Evolutionary conservation across 2,888 invertebrate species (phyloP).

Genomic region (Hymenopus coronatus): DNA sequence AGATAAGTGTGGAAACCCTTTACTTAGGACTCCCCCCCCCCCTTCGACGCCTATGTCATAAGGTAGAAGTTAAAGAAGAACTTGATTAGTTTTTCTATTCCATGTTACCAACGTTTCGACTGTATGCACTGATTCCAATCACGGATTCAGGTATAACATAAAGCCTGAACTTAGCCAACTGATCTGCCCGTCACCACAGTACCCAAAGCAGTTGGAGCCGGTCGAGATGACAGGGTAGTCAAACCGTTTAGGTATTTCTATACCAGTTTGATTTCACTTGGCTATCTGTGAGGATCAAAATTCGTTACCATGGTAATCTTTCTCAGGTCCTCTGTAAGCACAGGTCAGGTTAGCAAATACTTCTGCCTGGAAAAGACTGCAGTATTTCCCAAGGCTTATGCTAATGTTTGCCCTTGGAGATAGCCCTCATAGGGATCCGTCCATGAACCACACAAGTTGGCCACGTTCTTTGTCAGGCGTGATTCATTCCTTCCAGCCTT

Average conservation of each 20-base stretch:
- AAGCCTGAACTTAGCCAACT: not conserved
- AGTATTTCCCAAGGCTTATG: not conserved
- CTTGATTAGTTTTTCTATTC: too few relatives aligned
- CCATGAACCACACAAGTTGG: not conserved
- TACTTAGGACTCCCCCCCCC: too few relatives aligned
- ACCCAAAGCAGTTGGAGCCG: not conserved
- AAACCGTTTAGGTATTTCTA: too few relatives aligned
- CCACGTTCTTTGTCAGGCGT: not conserved
- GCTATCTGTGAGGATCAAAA: not conserved
- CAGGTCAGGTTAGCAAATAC: not conserved
- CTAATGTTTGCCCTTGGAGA: not conserved
- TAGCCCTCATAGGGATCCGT: not conserved
- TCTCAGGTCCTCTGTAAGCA: not conserved
- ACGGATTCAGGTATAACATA: not conserved
- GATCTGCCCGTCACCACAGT: not conserved
- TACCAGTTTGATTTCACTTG: not conserved
- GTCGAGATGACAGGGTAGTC: not conserved
- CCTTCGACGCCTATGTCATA: too few relatives aligned
- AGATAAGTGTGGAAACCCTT: too few relatives aligned
- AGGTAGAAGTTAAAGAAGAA: too few relatives aligned
- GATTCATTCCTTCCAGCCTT: not conserved
- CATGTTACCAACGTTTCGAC: too few relatives aligned
- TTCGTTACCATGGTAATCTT: not conserved
- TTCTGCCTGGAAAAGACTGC: not conserved
- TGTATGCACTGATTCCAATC: not conserved